phyloP scores from a whole-genome alignment of 1,140 invertebrate genomes.

The Vanessa tameamea region DNA sequence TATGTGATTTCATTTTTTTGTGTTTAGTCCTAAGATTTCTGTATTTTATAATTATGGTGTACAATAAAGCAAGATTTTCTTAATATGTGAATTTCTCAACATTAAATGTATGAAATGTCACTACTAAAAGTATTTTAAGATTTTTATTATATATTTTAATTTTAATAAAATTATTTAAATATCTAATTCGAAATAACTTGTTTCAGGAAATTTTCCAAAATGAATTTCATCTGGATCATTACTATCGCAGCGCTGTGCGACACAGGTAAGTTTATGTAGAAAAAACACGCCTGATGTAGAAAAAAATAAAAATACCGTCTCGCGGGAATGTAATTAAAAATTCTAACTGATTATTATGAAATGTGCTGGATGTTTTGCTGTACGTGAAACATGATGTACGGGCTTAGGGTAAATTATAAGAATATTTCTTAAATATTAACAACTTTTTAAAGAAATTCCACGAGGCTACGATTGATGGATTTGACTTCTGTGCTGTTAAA shows the following conservation, averaged over 20 bases:
- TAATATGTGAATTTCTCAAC: no score
- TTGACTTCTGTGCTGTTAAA: no score
- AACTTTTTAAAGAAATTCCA: no score
- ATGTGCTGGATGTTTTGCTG: background rate
- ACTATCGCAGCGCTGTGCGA: slow-evolving; percentile 15
- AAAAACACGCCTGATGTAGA: background rate
- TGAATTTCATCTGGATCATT: slow-evolving; percentile 33
- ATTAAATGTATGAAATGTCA: no score
- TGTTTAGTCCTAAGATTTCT: no score
- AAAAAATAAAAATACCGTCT: background rate
- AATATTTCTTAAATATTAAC: no score
- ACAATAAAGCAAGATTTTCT: no score
- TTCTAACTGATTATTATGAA: slow-evolving; percentile 4
- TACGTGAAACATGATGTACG: background rate
- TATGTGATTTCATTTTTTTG: no score
- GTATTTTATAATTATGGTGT: no score
- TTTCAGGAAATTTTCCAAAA: slow-evolving; percentile 32
- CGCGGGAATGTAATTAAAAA: slow-evolving; percentile 13
- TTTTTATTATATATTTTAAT: background rate
- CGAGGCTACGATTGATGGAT: no score
- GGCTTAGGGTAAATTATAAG: no score
- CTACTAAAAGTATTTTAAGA: background rate
- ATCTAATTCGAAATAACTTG: slow-evolving; percentile 20
- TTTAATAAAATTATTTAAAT: background rate
- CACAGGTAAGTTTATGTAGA: slow-evolving; percentile 28